Evolutionary conservation across 2,888 invertebrate species (phyloP), one percentile per base, ranked within the genome.

Genomic region (Diogma glabrata): DNA sequence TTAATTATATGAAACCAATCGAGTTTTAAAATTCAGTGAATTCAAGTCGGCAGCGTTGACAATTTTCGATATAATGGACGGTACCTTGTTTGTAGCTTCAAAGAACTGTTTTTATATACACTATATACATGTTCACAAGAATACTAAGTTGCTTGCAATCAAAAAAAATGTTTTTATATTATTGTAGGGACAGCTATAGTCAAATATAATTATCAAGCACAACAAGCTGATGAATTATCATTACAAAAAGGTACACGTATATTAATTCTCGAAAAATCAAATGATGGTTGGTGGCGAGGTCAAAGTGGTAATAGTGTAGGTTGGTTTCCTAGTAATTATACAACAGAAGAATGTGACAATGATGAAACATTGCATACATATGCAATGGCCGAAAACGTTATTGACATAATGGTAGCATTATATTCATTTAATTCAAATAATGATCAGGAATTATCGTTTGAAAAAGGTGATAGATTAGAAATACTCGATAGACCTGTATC

Each of bases 241-340:
- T 77, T 99, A 56, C 84, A 87, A 43, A 99, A 97, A 74, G 96
- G 95, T 59, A 93, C 93, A 52, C 75, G 89, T 60, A 93, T 99
- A 59, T 78, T 89, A 55, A 97, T 99, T 58, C 74, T 97, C 57
- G 97, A 99, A 73, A 97, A 97, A 73, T 95, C 94, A 62, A 94
- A 94, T 60, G 99, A 99, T 72, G 95, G 91, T 55, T 99, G 99
- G 99, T 99, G 99, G 99, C 81, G 95, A 63, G 99, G 97, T 49
- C 90, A 90, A 72, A 78, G 71, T 68, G 72, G 53, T 73, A 78
- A 64, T 66, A 74, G 59, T 70, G 79, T 60, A 70, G 79, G 79
- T 73, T 62, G 99, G 99, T 99, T 97, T 69, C 99, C 99, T 9
- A 95, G 95, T 49, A 99, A 99, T 73, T 99, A 99, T 72, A 96